Evolutionary conservation across 2,888 invertebrate species (phyloP), one percentile per base, ranked within the genome.

Genomic region (Mythimna lalbum): DNA sequence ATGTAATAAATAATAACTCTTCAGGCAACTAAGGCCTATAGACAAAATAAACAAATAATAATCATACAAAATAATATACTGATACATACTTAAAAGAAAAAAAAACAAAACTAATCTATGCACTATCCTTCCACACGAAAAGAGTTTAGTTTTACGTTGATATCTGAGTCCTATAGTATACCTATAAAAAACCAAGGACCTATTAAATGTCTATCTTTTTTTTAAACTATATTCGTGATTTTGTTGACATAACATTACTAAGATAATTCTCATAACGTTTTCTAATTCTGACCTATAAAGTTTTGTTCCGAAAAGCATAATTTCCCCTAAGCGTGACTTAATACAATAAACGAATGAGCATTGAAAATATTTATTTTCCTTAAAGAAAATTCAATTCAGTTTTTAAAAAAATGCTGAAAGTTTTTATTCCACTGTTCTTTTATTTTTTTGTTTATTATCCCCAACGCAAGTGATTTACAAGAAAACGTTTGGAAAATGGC

Each of bases 261-360:
- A 1, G 10, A 1, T 9, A n/a, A n/a, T n/a, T n/a, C n/a, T n/a
- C n/a, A n/a, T n/a, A n/a, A n/a, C n/a, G n/a, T n/a, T n/a, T n/a
- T 55, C 9, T 19, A 7, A 56, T 31, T 73, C 31, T 36, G 14
- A 10, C 39, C 6, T 3, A n/a, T 21, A 19, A 52, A 31, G 6
- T 2, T 21, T 27, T 43, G 17, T 53, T 2, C 43, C 19, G 0
- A 59, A 63, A 33, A n/a, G 17, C 17, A 39, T 7, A 1, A 21
- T 21, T 56, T 63, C 4, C 14, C 33, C 23, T 6, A 21, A n/a
- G 21, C 31, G 6, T 27, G 21, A 12, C 7, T 19, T 53, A 36
- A 61, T n/a, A 43, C 39, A 43, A 36, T 36, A 31, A 64, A 47
- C 33, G 47, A 72, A 53, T 60, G 27, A 39, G 2, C 12, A 55